phyloP scores from a whole-genome alignment of 2,888 invertebrate species.

The Toxonevra muliebris region DNA sequence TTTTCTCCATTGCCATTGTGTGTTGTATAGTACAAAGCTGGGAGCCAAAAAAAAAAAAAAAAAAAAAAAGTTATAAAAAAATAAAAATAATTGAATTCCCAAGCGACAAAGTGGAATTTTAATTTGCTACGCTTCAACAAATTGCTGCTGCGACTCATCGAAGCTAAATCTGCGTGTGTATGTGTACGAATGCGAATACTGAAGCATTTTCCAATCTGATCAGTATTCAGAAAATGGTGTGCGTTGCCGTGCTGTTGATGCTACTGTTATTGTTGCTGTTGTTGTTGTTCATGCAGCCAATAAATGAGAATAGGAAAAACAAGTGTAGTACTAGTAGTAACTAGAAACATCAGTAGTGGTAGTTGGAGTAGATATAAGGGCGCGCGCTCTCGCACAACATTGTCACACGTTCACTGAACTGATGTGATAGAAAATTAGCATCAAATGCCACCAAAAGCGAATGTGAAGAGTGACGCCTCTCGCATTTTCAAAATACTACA shows the following conservation, averaged over 20 bases:
- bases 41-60: background rate
- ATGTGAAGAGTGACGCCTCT: background rate
- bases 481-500: background rate
- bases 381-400: conserved; percentile 20
- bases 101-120: conserved; percentile 60
- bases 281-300: background rate
- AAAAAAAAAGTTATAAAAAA: conserved; percentile 19
- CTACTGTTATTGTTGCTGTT: background rate
- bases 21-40: background rate
- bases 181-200: background rate
- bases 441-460: conserved; percentile 19
- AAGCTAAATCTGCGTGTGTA: background rate
- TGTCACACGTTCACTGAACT: conserved; percentile 41
- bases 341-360: background rate
- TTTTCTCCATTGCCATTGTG: no score
- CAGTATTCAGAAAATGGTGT: conserved; percentile 58
- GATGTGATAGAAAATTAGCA: conserved; percentile 61
- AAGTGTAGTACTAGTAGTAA: background rate
- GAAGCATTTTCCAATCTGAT: conserved; percentile 43
- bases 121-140: conserved; percentile 51
- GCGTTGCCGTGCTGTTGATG: conserved; percentile 37
- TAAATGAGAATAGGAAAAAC: no score
- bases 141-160: conserved; percentile 5
- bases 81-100: conserved; percentile 59
- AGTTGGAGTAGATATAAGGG: background rate